phyloP scores from a whole-genome alignment of 1,140 invertebrate species.

The Lycorma delicatula region DNA sequence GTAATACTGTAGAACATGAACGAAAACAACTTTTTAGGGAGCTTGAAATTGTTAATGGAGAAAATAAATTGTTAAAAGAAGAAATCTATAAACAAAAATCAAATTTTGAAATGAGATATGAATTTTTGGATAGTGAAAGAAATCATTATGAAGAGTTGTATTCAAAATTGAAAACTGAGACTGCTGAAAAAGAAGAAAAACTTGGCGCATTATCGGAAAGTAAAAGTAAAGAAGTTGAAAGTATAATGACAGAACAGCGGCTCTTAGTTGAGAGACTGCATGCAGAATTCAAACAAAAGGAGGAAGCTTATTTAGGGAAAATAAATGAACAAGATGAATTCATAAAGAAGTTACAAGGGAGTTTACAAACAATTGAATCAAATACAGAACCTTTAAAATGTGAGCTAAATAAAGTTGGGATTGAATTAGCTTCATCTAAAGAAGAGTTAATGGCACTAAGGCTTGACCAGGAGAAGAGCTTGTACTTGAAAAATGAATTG shows the following conservation, averaged over 20 bases:
- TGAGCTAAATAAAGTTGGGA: not conserved
- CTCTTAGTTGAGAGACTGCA: not conserved
- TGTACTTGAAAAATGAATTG: slow-evolving; percentile 30
- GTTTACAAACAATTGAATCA: not conserved
- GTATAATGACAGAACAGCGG: not conserved
- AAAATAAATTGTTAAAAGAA: slow-evolving; percentile 7
- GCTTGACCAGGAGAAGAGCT: not conserved
- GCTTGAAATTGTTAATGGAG: slow-evolving; percentile 8
- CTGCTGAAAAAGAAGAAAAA: no score
- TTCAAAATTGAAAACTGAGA: no score
- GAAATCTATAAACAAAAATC: not conserved
- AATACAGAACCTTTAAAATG: slow-evolving; percentile 1
- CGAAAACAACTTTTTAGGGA: slow-evolving; percentile 28
- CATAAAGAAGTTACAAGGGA: not conserved
- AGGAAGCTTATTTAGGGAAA: not conserved
- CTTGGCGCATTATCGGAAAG: not conserved
- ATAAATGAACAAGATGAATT: not conserved
- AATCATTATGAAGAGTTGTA: not conserved
- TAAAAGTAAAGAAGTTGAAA: not conserved
- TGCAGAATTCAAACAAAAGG: not conserved
- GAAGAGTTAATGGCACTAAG: not conserved
- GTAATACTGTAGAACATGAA: slow-evolving; percentile 36
- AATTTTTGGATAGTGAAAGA: not conserved
- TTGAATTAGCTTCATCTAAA: not conserved
- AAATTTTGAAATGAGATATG: not conserved